Evolutionary conservation across 64 coral and sea anemone species (phyloP), one percentile per base, ranked within the genome.

Genomic region (Exaiptasia diaphana): DNA sequence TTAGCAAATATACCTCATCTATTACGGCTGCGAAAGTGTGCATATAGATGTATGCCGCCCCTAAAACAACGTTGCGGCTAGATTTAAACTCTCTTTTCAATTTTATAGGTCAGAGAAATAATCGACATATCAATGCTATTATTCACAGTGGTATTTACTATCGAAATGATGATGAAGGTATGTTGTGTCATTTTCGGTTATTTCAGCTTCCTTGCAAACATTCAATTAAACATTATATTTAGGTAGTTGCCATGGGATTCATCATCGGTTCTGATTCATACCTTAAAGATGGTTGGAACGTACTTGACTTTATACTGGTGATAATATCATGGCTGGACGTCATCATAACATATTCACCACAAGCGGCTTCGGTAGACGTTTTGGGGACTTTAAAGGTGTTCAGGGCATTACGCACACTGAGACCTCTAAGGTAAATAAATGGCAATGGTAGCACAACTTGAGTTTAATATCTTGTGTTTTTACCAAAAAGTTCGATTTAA

Each of bases 161-260:
- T 97, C 23, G 93, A 97, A 54, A 91, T 97, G 79, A 73, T 80
- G 41, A 97, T 97, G 38, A 97, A 97, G 93, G 93, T 92, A 85
- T 30, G 17, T 35, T 25, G 14, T 29, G 21, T 13, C 21, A 4
- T 28, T 18, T 63, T n/a, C n/a, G 6, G 15, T 46, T 15, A 6
- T 46, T 46, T 15, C 43, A 46, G 6, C 15, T 46, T 15, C 15
- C 43, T 46, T 15, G 43, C 43, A 46, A 8, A 8, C 43, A 8
- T 46, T 46, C 43, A 46, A 6, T 46, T 15, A 8, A 46, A 46
- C 43, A 46, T 46, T 46, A 46, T 46, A 4, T 50, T 38, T 57
- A 99, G 95, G 64, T 99, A 20, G 49, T 86, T 27, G 80, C 95
- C 42, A 71, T 78, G 50, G 95, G 95, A 15, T 60, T 99, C 50